phyloP scores from a whole-genome alignment of 2,797 vertebrate genomes.

The Sebastes oblongus region DNA sequence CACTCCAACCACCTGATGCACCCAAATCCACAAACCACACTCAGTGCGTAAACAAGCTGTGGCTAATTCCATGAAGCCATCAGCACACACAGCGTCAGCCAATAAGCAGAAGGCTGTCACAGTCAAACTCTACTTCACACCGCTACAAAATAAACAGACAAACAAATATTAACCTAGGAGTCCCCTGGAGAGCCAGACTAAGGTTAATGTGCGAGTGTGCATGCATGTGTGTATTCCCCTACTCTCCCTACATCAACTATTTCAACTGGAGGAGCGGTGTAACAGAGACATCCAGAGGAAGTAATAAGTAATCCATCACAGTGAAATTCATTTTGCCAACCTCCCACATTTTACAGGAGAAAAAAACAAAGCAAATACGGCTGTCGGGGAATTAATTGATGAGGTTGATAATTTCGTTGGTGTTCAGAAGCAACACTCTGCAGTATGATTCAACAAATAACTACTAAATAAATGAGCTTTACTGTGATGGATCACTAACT shows the following conservation, averaged over 20 bases:
- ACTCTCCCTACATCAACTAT: background rate
- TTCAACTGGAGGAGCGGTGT: background rate
- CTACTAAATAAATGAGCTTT: background rate
- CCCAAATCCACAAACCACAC: conserved; percentile 13
- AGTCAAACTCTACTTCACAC: conserved; percentile 23
- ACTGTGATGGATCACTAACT: conserved; percentile 3
- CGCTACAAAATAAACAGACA: conserved; percentile 13
- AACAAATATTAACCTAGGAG: conserved; percentile 11
- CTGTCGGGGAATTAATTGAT: background rate
- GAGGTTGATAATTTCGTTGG: background rate
- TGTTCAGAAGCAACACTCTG: background rate
- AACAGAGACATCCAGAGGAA: background rate
- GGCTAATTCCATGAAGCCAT: conserved; percentile 12
- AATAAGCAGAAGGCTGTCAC: conserved; percentile 28
- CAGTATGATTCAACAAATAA: background rate
- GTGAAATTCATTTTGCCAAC: background rate
- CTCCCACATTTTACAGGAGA: background rate
- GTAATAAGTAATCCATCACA: background rate
- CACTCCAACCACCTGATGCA: conserved; percentile 16
- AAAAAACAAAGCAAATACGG: background rate
- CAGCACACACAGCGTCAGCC: conserved; percentile 20
- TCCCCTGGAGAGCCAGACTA: conserved; percentile 1
- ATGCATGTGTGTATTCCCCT: conserved; percentile 2
- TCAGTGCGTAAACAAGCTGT: conserved; percentile 22
- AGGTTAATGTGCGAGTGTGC: conserved; percentile 23